A percentile compares a stretch with the other conserved stretches of the same genome.
phyloP scores from a whole-genome alignment of 2,797 vertebrate species.

The Coregonus sp. region DNA sequence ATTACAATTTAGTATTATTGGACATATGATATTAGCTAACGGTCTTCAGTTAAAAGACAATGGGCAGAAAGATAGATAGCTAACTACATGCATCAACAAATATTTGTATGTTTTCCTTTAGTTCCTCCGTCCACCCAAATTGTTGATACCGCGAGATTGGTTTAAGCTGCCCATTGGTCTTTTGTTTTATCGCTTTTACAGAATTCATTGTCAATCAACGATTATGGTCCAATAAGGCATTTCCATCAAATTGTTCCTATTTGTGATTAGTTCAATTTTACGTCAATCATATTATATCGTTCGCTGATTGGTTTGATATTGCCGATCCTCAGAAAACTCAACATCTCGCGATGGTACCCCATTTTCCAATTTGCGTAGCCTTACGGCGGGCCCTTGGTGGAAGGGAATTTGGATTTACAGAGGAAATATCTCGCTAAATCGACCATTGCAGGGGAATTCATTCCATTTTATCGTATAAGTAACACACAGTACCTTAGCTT shows the following conservation, averaged over 20 bases:
- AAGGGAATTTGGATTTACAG: slow-evolving; percentile 47
- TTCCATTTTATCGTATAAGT: slow-evolving; percentile 26
- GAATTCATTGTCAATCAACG: neutral
- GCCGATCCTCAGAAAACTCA: neutral
- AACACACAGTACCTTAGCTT: slow-evolving; percentile 20
- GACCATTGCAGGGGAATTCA: slow-evolving; percentile 7
- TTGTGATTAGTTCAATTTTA: neutral
- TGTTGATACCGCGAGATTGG: neutral
- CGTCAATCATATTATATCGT: neutral
- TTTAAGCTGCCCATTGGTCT: neutral
- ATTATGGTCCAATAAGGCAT: neutral
- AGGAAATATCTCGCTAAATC: slow-evolving; percentile 41
- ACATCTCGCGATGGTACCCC: slow-evolving; percentile 72
- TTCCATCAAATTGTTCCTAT: neutral
- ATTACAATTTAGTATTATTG: neutral
- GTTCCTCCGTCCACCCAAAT: neutral
- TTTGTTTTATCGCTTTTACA: neutral
- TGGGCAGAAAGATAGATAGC: neutral
- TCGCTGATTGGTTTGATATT: slow-evolving; percentile 15
- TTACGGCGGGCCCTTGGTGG: slow-evolving; percentile 54
- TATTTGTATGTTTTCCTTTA: neutral
- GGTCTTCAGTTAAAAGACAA: neutral
- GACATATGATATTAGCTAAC: neutral
- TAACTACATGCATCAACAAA: neutral
- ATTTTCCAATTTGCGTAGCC: slow-evolving; percentile 70